Conservation (phyloP, 92 coral and sea anemone species). For the Porites cylindrica region DNA sequence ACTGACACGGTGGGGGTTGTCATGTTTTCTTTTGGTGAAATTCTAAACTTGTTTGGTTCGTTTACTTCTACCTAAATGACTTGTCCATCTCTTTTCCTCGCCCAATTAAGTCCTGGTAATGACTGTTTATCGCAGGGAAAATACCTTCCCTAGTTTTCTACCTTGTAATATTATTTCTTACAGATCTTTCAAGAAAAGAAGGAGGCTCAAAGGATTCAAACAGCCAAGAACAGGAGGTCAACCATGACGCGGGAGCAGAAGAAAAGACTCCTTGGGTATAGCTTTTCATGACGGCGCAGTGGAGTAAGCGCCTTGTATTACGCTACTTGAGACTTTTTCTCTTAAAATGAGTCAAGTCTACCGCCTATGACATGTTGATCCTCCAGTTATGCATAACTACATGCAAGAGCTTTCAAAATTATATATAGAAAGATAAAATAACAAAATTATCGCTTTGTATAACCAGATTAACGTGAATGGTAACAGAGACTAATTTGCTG, state of each 20-base stretch:
- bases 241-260: background rate
- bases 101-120: too few relatives aligned
- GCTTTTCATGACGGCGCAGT: background rate
- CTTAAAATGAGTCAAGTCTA: background rate
- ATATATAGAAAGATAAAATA: background rate
- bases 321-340: background rate
- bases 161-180: background rate
- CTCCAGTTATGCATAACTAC: too few relatives aligned
- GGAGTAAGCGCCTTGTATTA: too few relatives aligned
- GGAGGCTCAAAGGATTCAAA: background rate
- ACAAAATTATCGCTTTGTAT: background rate
- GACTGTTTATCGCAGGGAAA: too few relatives aligned
- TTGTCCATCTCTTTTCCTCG: too few relatives aligned
- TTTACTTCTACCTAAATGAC: too few relatives aligned
- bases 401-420: too few relatives aligned
- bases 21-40: too few relatives aligned
- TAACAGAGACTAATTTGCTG: background rate
- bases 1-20: too few relatives aligned
- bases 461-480: background rate
- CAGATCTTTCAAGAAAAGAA: conserved; percentile 16
- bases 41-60: too few relatives aligned
- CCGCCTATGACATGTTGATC: background rate
- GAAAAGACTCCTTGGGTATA: background rate
- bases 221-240: background rate
- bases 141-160: too few relatives aligned